These are phyloP conservation scores for Epizoanthus illoricatus DNA, from an alignment of 92 coral and sea anemone genomes.

Conservation along the genomic window DNA sequence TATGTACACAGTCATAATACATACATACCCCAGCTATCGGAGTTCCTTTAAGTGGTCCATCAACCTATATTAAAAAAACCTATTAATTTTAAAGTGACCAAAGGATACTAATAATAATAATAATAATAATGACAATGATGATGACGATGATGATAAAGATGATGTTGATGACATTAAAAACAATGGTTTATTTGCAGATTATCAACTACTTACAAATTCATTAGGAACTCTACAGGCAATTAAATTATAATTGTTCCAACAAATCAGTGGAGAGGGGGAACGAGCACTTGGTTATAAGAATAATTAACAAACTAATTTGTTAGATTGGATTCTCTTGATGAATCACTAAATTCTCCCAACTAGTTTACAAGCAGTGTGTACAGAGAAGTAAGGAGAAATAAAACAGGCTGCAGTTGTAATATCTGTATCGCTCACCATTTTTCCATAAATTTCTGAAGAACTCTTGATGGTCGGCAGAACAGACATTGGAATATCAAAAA, in stretches of 20 bases:
- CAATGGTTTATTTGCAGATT: no score
- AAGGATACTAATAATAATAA: background rate
- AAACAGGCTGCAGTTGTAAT: background rate
- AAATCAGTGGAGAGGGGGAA: no score
- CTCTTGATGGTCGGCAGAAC: conserved; percentile 90
- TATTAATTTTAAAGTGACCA: background rate
- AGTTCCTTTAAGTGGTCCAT: conserved; percentile 81
- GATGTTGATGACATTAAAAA: no score
- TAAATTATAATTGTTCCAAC: no score
- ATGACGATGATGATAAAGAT: no score
- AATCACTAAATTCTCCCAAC: background rate
- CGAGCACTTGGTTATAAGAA: no score
- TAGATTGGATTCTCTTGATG: no score
- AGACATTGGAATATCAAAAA: conserved; percentile 89
- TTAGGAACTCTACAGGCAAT: no score
- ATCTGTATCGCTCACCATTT: conserved; percentile 60
- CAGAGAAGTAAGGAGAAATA: background rate
- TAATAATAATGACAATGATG: background rate
- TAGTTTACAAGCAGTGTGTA: background rate
- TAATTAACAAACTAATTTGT: no score
- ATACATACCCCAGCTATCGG: conserved; percentile 94
- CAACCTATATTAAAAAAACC: conserved; percentile 52
- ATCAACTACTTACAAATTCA: no score
- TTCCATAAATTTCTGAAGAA: conserved; percentile 96
- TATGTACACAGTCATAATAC: background rate